Percentiles rank a stretch among this genome's conserved stretches.
phyloP scores from a whole-genome alignment of 2,113 vertebrate species.

The Theristicus caerulescens region DNA sequence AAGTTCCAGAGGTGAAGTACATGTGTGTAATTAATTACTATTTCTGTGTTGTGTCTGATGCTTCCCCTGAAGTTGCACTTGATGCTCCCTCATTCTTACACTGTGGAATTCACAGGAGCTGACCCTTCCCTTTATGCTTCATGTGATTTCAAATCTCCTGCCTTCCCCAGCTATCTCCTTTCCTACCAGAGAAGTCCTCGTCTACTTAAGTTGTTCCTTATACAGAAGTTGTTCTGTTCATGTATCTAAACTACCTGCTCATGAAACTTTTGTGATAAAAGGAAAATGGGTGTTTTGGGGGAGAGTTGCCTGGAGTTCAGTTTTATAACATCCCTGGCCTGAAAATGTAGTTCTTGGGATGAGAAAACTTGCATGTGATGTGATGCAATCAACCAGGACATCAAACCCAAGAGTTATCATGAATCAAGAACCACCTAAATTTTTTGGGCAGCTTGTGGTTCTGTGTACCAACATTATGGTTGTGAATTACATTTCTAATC shows the following conservation, averaged over 20 bases:
- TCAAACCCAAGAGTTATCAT: background rate
- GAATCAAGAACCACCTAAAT: background rate
- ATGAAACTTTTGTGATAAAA: background rate
- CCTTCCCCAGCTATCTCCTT: background rate
- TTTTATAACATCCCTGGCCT: background rate
- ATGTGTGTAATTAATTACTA: background rate
- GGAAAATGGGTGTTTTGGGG: background rate
- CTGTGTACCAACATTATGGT: background rate
- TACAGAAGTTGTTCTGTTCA: background rate
- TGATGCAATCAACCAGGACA: background rate
- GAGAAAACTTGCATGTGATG: background rate
- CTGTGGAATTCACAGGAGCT: background rate
- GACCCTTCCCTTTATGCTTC: background rate
- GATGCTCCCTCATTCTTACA: background rate
- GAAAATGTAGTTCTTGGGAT: background rate
- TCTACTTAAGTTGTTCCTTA: background rate
- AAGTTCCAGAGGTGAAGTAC: background rate
- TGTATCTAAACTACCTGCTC: background rate
- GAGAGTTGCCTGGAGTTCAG: background rate
- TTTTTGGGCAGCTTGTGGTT: background rate
- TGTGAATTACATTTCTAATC: background rate
- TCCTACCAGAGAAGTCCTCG: background rate
- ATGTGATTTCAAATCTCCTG: background rate
- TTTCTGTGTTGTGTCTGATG: background rate
- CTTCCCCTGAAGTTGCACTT: background rate